A percentile compares a stretch with the other conserved stretches of the same genome.
Conservation (phyloP, 2,797 vertebrate species). For the Cyclopterus lumpus region DNA sequence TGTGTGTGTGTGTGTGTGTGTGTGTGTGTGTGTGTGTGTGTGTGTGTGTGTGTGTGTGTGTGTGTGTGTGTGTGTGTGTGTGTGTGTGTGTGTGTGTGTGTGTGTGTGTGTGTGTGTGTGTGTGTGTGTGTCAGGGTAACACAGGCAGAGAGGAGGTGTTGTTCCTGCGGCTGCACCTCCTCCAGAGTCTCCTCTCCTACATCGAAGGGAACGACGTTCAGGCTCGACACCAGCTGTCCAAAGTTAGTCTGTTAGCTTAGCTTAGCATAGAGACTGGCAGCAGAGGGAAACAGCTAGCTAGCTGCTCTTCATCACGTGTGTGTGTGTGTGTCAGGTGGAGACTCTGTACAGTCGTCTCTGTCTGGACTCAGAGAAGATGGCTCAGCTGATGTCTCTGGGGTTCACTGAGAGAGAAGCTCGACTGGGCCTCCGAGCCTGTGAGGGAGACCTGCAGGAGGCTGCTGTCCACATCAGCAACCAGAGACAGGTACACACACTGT, state of each 20-base stretch:
- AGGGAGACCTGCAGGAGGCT: slow-evolving; percentile 88
- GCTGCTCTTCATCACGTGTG: background rate
- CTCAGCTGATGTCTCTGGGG: slow-evolving; percentile 85
- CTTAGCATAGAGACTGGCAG: background rate
- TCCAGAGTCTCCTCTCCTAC: slow-evolving; percentile 92
- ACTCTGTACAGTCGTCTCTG: slow-evolving; percentile 84
- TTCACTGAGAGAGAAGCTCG: slow-evolving; percentile 93
- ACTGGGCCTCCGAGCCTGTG: slow-evolving; percentile 91
- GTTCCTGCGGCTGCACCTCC: slow-evolving; percentile 93
- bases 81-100: background rate
- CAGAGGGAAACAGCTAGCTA: no score
- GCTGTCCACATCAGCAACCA: slow-evolving; percentile 87
- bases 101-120: slow-evolving; percentile 1
- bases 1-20: no score
- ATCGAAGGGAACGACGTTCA: slow-evolving; percentile 87
- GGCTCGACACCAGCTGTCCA: slow-evolving; percentile 84
- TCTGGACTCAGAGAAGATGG: slow-evolving; percentile 88
- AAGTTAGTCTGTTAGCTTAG: slow-evolving; percentile 72
- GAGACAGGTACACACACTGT: slow-evolving; percentile 86
- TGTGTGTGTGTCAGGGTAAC: slow-evolving; percentile 85
- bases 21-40: no score
- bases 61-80: no score
- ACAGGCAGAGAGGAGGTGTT: slow-evolving; percentile 93
- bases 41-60: no score
- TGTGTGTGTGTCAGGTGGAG: slow-evolving; percentile 85